Conservation (phyloP, 1,140 invertebrate species). For the Trichonephila clavata region DNA sequence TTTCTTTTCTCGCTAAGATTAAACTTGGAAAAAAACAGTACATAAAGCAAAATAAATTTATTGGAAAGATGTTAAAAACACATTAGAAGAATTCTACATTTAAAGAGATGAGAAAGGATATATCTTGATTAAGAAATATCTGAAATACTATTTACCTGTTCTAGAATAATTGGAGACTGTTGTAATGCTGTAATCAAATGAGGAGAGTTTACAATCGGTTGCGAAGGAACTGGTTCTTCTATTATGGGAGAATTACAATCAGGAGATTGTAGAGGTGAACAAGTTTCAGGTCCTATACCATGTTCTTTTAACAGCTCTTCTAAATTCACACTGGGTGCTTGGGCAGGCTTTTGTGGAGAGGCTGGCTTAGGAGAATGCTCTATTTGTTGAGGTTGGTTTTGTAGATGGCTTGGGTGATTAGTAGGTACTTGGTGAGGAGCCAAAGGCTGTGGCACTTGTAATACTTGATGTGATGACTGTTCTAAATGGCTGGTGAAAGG, state of each 20-base stretch:
- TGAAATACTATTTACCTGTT: constrained; percentile 53
- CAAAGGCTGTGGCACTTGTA: constrained; percentile 70
- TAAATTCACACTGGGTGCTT: constrained; percentile 78
- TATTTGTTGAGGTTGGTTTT: constrained; percentile 40
- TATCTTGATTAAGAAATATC: neutral
- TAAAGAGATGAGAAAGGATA: too few relatives aligned
- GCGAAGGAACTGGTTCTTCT: constrained; percentile 50
- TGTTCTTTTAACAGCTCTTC: constrained; percentile 79
- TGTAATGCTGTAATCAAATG: constrained; percentile 52
- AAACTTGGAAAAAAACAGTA: too few relatives aligned
- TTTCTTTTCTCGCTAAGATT: too few relatives aligned
- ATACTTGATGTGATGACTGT: constrained; percentile 61
- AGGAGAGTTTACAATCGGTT: constrained; percentile 25
- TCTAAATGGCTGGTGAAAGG: constrained; percentile 73
- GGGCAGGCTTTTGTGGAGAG: constrained; percentile 54
- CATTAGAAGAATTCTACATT: too few relatives aligned
- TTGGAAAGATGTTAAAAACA: too few relatives aligned
- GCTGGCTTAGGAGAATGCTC: constrained; percentile 57
- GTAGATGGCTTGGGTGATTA: constrained; percentile 33
- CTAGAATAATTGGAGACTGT: constrained; percentile 50
- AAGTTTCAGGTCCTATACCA: constrained; percentile 77
- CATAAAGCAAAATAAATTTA: too few relatives aligned
- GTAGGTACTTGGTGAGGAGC: constrained; percentile 55
- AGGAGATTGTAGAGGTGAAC: constrained; percentile 64
- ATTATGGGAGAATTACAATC: constrained; percentile 65